A percentile compares a stretch with the other conserved stretches of the same genome.
These are phyloP conservation scores for Odontomyia ornata DNA, from an alignment of 2,888 invertebrate genomes.

Conservation along the genomic window DNA sequence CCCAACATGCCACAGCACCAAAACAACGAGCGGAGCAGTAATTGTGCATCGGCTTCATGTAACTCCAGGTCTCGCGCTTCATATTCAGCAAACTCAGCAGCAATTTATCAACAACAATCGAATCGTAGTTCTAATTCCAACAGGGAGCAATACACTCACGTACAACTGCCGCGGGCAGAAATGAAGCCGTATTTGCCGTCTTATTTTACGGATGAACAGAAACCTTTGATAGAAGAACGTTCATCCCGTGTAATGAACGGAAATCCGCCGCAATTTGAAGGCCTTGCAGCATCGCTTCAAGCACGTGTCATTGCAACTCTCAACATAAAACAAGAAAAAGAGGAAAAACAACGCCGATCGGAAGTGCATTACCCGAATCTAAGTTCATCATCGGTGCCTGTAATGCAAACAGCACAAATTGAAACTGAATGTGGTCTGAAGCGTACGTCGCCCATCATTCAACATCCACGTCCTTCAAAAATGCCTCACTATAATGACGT, in stretches of 20 bases:
- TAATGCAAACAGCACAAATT: constrained; percentile 50
- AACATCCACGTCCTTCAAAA: constrained; percentile 62
- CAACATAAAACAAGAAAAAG: constrained; percentile 68
- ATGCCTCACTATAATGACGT: constrained; percentile 61
- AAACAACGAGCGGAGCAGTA: constrained; percentile 36
- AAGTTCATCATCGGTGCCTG: constrained; percentile 28
- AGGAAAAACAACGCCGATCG: constrained; percentile 61
- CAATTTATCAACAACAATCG: constrained; percentile 56
- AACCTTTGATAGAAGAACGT: constrained; percentile 59
- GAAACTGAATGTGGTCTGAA: constrained; percentile 60
- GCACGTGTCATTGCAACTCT: constrained; percentile 77
- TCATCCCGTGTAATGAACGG: constrained; percentile 58
- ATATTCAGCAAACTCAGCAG: constrained; percentile 57
- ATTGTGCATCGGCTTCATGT: constrained; percentile 14
- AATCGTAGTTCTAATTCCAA: constrained; percentile 23
- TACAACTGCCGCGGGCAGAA: constrained; percentile 72
- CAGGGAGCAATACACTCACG: constrained; percentile 56
- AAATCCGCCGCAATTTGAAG: constrained; percentile 62
- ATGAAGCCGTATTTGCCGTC: constrained; percentile 78
- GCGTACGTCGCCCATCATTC: constrained; percentile 66
- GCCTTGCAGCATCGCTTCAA: constrained; percentile 83
- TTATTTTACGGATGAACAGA: constrained; percentile 74
- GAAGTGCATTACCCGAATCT: constrained; percentile 55
- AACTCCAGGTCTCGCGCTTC: constrained; percentile 40
- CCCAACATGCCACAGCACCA: constrained; percentile 51